Evolutionary conservation across 2,113 vertebrate species (phyloP).

Genomic region (Psittacula cyanocephala): DNA sequence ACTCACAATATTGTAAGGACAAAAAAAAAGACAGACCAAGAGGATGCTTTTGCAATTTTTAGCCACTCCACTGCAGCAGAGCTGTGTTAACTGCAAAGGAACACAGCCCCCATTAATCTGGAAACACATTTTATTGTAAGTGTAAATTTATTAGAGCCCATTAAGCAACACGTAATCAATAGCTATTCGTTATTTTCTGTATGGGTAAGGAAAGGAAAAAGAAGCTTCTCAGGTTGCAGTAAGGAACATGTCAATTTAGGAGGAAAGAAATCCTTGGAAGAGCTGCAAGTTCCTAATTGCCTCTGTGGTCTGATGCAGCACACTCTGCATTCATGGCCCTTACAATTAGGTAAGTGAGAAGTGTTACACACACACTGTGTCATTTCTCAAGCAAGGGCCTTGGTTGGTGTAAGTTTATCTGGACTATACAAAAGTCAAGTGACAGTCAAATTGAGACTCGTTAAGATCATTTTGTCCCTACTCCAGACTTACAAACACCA

Average conservation of each 20-base stretch:
- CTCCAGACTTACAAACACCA: neutral
- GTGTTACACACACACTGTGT: neutral
- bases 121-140: neutral
- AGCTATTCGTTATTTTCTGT: neutral
- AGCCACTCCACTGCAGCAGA: neutral
- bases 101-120: neutral
- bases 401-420: neutral
- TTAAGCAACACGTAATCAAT: slow-evolving; percentile 38
- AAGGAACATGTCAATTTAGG: neutral
- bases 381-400: neutral
- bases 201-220: neutral
- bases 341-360: neutral
- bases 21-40: neutral
- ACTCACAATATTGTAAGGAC: neutral
- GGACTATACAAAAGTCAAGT: neutral
- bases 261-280: slow-evolving; percentile 7
- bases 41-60: neutral
- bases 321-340: neutral
- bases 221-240: neutral
- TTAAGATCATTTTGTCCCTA: neutral
- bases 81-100: neutral
- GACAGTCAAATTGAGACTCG: neutral
- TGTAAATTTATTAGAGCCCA: neutral
- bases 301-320: neutral
- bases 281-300: neutral